Base-by-base conservation (phyloP, 2,113 vertebrate genomes). In the Onychostruthus taczanowskii region DNA sequence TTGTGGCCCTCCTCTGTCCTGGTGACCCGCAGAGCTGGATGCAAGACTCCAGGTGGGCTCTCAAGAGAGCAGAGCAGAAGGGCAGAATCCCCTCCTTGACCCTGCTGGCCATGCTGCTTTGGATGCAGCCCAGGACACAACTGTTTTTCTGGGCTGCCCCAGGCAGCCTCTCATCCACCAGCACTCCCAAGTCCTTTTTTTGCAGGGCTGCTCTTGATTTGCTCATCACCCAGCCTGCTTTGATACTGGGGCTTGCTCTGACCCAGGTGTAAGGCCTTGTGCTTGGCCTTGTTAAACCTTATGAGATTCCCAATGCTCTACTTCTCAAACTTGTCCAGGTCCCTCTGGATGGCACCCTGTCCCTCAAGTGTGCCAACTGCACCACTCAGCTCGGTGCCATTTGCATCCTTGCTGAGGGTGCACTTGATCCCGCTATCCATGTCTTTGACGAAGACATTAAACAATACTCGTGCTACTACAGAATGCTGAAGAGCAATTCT, bases 381-480 rank as follows among this genome's bases (percentile, higher is more conserved):
- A 52, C 27, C 44, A 66, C 56, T 39, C 23, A 59, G 16, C 20
- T 47, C 1, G 3, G 16, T 75, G 28, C 12, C 39, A 59, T 39
- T 35, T 52, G 22, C 37, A 23, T 13, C 23, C 18, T 23, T 43
- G 15, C 59, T 59, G 27, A 28, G 13, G 18, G 33, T 44, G 33
- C 23, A 24, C 6, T 59, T 0, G 0, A 52, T 67, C 33, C 52
- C 0, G 2, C 33, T 49, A 35, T 27, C 31, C 17, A 16, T 37
- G 19, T 46, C 19, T 52, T 8, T 61, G 39, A 33, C 50, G 44
- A 39, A 59, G 44, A 52, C 10, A 24, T 23, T 19, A 23, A 66
- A 66, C 23, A 44, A 30, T 21, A 39, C 11, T n/a, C n/a, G 13
- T 67, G 6, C 20, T 20, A 53, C 24, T 33, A 39, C 6, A 37